These are phyloP conservation scores for Argyrosomus japonicus DNA, from an alignment of 2,113 vertebrate species.

Conservation along the genomic window DNA sequence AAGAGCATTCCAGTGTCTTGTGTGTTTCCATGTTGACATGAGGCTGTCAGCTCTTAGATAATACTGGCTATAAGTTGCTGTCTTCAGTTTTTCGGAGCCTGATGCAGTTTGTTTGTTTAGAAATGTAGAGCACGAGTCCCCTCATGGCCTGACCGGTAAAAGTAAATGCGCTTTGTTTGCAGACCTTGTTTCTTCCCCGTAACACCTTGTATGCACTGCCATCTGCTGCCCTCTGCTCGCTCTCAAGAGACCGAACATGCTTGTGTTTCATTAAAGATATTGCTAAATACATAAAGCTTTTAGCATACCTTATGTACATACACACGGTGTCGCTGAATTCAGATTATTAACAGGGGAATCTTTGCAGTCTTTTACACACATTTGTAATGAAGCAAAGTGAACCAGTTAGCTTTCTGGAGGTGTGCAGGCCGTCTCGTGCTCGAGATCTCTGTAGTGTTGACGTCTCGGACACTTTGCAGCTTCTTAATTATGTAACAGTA, in stretches of 20 bases:
- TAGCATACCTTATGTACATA: neutral
- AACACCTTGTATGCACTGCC: neutral
- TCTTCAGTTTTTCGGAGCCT: neutral
- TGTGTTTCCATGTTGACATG: neutral
- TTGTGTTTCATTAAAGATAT: neutral
- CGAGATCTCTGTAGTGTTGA: constrained; percentile 11
- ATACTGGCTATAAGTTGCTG: neutral
- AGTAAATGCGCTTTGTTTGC: constrained; percentile 13
- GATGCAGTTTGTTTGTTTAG: neutral
- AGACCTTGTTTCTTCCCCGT: neutral
- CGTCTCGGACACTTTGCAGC: neutral
- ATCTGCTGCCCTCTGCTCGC: neutral
- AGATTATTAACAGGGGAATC: neutral
- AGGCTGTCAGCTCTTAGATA: neutral
- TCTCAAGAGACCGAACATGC: neutral
- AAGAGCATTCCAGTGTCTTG: neutral
- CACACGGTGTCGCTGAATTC: neutral
- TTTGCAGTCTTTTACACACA: neutral
- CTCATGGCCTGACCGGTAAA: neutral
- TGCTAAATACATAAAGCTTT: neutral
- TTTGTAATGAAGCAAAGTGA: neutral
- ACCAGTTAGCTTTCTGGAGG: constrained; percentile 15
- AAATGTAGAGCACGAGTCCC: constrained; percentile 12
- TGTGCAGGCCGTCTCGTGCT: constrained; percentile 7
- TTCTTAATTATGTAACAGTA: constrained; percentile 37